Base-by-base conservation (phyloP, 2,888 invertebrate genomes). In the Halictus ligatus region DNA sequence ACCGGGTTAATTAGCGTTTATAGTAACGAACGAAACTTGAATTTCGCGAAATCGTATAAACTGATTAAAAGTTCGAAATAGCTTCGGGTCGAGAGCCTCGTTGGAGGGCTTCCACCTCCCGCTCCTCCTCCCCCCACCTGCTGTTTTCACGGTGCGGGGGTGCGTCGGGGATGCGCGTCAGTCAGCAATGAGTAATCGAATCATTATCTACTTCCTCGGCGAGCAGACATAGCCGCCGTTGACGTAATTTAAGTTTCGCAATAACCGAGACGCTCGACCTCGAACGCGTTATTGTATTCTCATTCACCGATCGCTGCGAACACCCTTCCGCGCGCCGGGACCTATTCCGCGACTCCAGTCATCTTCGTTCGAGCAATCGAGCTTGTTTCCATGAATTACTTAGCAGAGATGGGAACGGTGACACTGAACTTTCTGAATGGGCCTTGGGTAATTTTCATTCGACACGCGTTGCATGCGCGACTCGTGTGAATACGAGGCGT, bases 51-150 rank as follows among this genome's bases (percentile, higher is more conserved):
- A 89, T 89, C 85, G 82, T 80, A 84, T 88, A 87, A 89, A 89
- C 90, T 89, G 87, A 89, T 89, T 89, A 89, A 89, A 89, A 89
- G 87, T 89, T 89, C 54, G 85, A 40, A 84, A 86, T 81, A 78
- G 83, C 58, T 75, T 50, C 67, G 46, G 58, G 75, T 50, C 54
- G 72, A 50, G 83, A 80, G 77, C 73, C 71, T 46, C 2, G 54
- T 43, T 64, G 72, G 50, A 43, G 43, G 43, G 43, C 43, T 43
- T 21, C 21, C 12, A 4, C 21, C 21, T 35, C 3, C 43, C 12
- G 40, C 40, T n/a, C 21, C 21, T 2, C 10, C 2, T 3, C 0
- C n/a, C n/a, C 4, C 1, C 2, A 0, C 21, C n/a, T n/a, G 10
- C 10, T 58, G 58, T 58, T 58, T 58, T 58, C 58, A 58, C 58